Evolutionary conservation across 2,888 invertebrate species (phyloP).

Genomic region (Meghimatium bilineatum): DNA sequence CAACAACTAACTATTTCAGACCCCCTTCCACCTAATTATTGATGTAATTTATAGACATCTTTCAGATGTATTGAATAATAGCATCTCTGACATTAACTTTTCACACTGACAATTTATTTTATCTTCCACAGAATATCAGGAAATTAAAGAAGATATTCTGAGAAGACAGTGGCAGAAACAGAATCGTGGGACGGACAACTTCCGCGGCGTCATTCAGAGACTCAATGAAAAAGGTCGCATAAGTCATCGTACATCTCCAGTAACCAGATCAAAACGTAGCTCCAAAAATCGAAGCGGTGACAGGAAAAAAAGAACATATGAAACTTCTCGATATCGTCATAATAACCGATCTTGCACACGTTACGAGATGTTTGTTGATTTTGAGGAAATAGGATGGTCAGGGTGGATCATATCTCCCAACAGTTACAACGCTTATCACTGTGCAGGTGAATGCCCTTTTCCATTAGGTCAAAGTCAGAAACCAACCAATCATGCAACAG

Average conservation of each 20-base stretch:
- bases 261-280: constrained; percentile 26
- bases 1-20: too few species aligned
- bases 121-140: constrained; percentile 61
- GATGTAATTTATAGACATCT: too few species aligned
- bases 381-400: constrained; percentile 82
- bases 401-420: constrained; percentile 83
- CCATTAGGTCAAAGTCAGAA: constrained; percentile 79
- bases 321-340: constrained; percentile 57
- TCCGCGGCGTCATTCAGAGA: constrained; percentile 49
- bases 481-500: constrained; percentile 82
- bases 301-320: constrained; percentile 53
- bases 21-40: too few species aligned
- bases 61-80: too few species aligned
- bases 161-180: constrained; percentile 56
- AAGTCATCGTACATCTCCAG: constrained; percentile 1
- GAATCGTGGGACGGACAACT: constrained; percentile 38
- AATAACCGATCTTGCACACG: constrained; percentile 69
- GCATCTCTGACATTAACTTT: too few species aligned
- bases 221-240: constrained; percentile 49
- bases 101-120: not conserved
- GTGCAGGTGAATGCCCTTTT: constrained; percentile 81
- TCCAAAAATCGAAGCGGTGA: constrained; percentile 41
- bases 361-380: constrained; percentile 80
- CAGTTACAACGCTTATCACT: constrained; percentile 81
- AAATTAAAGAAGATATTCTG: constrained; percentile 65